These are phyloP conservation scores for Cichlasoma orientale DNA, from an alignment of 2,797 vertebrate species.

Conservation along the genomic window DNA sequence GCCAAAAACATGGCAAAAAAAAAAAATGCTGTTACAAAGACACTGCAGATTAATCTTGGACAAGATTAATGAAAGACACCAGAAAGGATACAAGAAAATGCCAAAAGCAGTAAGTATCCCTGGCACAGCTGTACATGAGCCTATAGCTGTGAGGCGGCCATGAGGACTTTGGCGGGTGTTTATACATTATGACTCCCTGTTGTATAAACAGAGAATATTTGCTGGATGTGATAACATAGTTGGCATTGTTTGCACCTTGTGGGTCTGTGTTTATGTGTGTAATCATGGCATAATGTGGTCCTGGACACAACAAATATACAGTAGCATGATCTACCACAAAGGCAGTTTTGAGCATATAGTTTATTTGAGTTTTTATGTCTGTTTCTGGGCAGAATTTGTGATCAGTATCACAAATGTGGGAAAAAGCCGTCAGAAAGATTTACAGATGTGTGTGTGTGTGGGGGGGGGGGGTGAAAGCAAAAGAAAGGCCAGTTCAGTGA, in stretches of 20 bases:
- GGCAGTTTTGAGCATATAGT: background rate
- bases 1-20: background rate
- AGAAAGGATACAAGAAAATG: background rate
- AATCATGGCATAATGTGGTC: background rate
- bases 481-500: background rate
- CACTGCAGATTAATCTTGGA: slow-evolving; percentile 10
- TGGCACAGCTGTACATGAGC: slow-evolving; percentile 30
- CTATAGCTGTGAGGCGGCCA: background rate
- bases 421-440: background rate
- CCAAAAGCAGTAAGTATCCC: background rate
- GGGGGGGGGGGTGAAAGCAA: background rate
- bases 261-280: background rate
- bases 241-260: background rate
- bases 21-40: background rate
- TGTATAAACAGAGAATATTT: background rate
- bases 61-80: background rate
- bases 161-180: background rate
- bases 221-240: background rate
- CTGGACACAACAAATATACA: background rate
- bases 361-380: background rate
- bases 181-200: background rate
- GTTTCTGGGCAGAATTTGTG: background rate
- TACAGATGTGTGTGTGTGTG: too few relatives aligned
- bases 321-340: background rate
- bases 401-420: background rate